These are phyloP conservation scores for Flexamia atlantica DNA, from an alignment of 2,888 invertebrate species.

Conservation along the genomic window DNA sequence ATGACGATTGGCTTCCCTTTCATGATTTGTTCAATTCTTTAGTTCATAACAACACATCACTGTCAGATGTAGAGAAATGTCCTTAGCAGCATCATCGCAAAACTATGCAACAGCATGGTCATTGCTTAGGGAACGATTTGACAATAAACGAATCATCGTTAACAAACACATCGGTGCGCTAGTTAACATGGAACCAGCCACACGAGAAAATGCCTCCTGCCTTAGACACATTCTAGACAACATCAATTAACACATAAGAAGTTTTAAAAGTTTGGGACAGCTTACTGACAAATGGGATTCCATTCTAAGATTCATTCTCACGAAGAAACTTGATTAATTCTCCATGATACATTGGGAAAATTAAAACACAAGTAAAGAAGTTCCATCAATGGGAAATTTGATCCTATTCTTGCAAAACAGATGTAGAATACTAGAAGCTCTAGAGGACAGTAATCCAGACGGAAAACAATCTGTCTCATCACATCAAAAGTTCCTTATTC, in stretches of 20 bases:
- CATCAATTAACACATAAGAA: too few species aligned
- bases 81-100: too few species aligned
- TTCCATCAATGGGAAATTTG: not conserved
- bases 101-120: too few species aligned
- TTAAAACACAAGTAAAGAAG: not conserved
- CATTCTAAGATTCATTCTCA: too few species aligned
- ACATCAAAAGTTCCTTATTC: not conserved
- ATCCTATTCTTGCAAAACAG: not conserved
- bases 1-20: too few species aligned
- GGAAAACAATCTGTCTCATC: not conserved
- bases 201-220: not conserved
- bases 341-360: not conserved
- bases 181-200: not conserved
- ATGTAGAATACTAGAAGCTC: not conserved
- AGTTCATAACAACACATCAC: too few species aligned
- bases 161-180: conserved; percentile 1
- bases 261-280: not conserved
- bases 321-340: not conserved
- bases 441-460: not conserved
- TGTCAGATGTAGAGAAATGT: too few species aligned
- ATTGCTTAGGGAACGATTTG: too few species aligned
- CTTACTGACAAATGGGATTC: too few species aligned
- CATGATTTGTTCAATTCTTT: too few species aligned
- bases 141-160: not conserved
- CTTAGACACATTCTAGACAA: not conserved